A percentile compares a stretch with the other conserved stretches of the same genome.
These are phyloP conservation scores for Zaprionus africanus DNA, from an alignment of 1,140 invertebrate species.

Conservation along the genomic window DNA sequence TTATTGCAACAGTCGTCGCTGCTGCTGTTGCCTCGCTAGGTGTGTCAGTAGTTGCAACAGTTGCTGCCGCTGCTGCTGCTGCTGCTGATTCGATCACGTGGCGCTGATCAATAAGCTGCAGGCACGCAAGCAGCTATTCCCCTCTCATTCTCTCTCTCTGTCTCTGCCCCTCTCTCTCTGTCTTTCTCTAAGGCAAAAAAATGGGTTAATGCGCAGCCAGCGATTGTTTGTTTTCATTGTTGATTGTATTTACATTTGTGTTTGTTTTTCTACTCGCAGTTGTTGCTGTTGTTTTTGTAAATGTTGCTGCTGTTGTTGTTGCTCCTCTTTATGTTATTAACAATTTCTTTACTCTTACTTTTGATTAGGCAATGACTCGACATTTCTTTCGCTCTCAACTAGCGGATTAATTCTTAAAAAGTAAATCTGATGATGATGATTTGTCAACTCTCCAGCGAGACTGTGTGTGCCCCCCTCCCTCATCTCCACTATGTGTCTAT, in stretches of 20 bases:
- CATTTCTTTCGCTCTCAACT: slow-evolving; percentile 28
- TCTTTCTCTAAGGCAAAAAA: slow-evolving; percentile 43
- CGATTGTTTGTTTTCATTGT: slow-evolving; percentile 71
- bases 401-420: slow-evolving; percentile 81
- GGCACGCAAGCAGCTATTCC: slow-evolving; percentile 60
- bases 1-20: slow-evolving; percentile 22
- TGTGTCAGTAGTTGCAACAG: slow-evolving; percentile 75
- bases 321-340: slow-evolving; percentile 33
- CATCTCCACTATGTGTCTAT: background rate
- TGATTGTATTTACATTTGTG: slow-evolving; percentile 57
- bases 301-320: slow-evolving; percentile 23
- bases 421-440: slow-evolving; percentile 77
- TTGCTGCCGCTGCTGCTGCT: slow-evolving; percentile 34
- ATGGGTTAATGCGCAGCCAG: slow-evolving; percentile 71
- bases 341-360: slow-evolving; percentile 80
- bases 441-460: slow-evolving; percentile 60
- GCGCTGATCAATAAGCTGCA: slow-evolving; percentile 73
- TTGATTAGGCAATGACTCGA: slow-evolving; percentile 76
- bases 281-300: slow-evolving; percentile 13
- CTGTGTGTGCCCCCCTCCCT: background rate
- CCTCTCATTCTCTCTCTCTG: background rate
- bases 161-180: background rate
- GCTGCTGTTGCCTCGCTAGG: slow-evolving; percentile 38
- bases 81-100: slow-evolving; percentile 68
- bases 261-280: slow-evolving; percentile 23